These are phyloP conservation scores for Pangasius sanitwongsei DNA, from an alignment of 2,797 vertebrate genomes.

Conservation along the genomic window DNA sequence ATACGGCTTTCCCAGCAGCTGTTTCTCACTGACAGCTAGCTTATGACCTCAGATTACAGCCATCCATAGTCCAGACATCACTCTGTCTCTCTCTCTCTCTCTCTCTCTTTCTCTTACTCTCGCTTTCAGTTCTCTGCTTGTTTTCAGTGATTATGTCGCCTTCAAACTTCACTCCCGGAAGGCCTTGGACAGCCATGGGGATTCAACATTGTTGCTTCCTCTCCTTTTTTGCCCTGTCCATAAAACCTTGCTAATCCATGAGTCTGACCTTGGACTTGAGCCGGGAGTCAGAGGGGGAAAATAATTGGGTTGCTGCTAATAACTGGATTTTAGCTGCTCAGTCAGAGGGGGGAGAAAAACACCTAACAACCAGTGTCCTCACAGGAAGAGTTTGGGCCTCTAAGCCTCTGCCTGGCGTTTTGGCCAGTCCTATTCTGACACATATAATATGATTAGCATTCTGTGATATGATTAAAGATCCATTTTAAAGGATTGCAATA, in stretches of 20 bases:
- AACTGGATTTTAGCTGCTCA: constrained; percentile 85
- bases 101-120: constrained; percentile 53
- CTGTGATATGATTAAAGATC: constrained; percentile 70
- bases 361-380: constrained; percentile 66
- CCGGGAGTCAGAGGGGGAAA: constrained; percentile 74
- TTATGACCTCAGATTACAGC: constrained; percentile 67
- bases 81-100: background rate
- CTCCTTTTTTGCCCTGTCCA: constrained; percentile 69
- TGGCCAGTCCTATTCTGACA: constrained; percentile 61
- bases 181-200: constrained; percentile 67
- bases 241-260: constrained; percentile 80
- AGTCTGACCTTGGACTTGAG: constrained; percentile 81
- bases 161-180: constrained; percentile 75
- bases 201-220: constrained; percentile 74
- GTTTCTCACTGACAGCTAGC: constrained; percentile 64
- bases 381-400: constrained; percentile 61
- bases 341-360: constrained; percentile 64
- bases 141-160: constrained; percentile 73
- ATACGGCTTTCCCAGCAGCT: constrained; percentile 70
- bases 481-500: constrained; percentile 65
- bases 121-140: constrained; percentile 58
- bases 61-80: constrained; percentile 62
- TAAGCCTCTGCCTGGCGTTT: constrained; percentile 69
- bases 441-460: constrained; percentile 77
- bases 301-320: constrained; percentile 84